phyloP scores from a whole-genome alignment of 2,888 invertebrate genomes.

The Pollenia griseotomentosa region DNA sequence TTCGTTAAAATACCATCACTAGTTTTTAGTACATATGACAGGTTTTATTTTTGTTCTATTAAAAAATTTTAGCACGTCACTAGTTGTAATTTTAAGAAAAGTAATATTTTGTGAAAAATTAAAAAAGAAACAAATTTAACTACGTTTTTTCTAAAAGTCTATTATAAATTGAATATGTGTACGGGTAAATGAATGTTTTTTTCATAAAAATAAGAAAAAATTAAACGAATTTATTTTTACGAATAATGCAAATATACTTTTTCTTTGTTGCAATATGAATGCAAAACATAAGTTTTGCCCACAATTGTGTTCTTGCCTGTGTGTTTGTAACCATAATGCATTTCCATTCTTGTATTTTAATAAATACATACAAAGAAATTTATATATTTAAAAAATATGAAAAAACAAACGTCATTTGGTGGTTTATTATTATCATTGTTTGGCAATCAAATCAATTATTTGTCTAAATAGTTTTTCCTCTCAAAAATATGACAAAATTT shows the following conservation, averaged over 20 bases:
- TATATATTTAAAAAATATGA: conserved; percentile 2
- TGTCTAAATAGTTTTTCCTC: conserved; percentile 17
- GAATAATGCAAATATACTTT: not conserved
- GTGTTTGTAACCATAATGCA: conserved; percentile 28
- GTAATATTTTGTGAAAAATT: conserved; percentile 28
- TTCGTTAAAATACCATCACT: conserved; percentile 10
- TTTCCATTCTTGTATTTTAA: conserved; percentile 14
- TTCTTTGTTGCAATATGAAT: conserved; percentile 41
- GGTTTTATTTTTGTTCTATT: conserved; percentile 28
- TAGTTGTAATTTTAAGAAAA: conserved; percentile 44
- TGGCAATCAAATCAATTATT: conserved; percentile 43
- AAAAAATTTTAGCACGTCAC: conserved; percentile 56
- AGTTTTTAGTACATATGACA: conserved; percentile 44
- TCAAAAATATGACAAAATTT: not conserved
- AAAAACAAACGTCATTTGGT: conserved; percentile 42
- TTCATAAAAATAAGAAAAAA: conserved; percentile 1
- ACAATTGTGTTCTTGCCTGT: not conserved
- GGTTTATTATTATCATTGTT: conserved; percentile 25
- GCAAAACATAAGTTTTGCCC: not conserved
- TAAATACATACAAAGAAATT: too few relatives aligned
- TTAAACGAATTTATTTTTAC: not conserved
- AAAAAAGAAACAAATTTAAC: conserved; percentile 9
- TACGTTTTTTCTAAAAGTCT: conserved; percentile 41
- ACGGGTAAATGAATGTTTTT: conserved; percentile 34
- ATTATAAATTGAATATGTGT: conserved; percentile 44